Conservation (phyloP, 2,113 vertebrate species). For the Lanius ludovicianus region DNA sequence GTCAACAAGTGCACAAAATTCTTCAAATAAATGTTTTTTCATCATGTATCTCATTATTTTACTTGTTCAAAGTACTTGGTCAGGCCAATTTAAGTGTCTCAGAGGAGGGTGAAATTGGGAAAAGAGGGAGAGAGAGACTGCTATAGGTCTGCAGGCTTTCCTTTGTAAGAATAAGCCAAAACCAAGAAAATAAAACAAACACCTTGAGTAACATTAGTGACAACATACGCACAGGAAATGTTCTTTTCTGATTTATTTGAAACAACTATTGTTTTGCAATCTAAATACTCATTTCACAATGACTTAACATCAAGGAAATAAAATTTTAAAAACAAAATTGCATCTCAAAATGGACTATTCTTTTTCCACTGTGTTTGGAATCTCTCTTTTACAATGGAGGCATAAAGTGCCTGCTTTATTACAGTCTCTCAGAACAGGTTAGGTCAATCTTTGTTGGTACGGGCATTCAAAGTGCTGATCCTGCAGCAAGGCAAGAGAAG, state of each 20-base stretch:
- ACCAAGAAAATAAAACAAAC: not conserved
- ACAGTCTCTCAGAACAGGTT: not conserved
- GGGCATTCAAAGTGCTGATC: not conserved
- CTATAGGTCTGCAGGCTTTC: not conserved
- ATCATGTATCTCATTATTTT: not conserved
- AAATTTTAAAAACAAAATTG: not conserved
- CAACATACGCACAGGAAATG: not conserved
- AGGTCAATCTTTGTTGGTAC: not conserved
- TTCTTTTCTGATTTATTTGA: not conserved
- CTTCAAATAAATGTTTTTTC: not conserved
- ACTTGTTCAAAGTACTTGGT: not conserved
- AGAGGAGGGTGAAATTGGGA: rapidly evolving
- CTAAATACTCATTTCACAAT: not conserved
- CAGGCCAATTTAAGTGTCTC: not conserved
- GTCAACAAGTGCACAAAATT: not conserved
- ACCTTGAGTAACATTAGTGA: not conserved
- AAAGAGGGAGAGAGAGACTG: not conserved
- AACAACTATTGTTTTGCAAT: not conserved
- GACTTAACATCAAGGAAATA: not conserved
- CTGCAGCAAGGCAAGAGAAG: not conserved
- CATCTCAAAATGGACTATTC: not conserved
- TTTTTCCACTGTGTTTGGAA: not conserved
- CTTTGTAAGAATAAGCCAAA: not conserved
- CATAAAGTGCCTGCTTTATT: not conserved
- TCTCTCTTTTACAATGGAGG: not conserved